Conservation (phyloP, 2,888 invertebrate genomes). For the Lasioglossum pauxillum region DNA sequence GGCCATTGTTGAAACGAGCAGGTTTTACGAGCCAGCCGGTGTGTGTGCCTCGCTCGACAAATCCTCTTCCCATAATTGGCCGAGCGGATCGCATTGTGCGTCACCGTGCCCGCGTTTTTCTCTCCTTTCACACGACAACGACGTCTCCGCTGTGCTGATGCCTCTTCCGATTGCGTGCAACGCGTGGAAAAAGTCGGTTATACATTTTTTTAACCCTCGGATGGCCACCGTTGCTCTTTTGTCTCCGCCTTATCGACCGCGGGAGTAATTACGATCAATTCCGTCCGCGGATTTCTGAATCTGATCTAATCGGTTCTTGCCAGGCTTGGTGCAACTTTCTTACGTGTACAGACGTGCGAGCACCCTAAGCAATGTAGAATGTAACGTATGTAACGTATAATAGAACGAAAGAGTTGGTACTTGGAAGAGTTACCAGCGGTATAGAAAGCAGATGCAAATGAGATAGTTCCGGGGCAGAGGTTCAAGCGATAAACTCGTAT, state of each 20-base stretch:
- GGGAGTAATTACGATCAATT: neutral
- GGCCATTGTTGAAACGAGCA: slow-evolving; percentile 54
- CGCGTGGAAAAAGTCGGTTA: slow-evolving; percentile 18
- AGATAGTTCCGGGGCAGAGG: neutral
- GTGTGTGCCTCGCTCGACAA: slow-evolving; percentile 54
- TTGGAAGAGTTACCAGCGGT: neutral
- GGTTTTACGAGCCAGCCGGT: slow-evolving; percentile 59
- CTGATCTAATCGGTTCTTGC: neutral
- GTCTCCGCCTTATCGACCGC: neutral
- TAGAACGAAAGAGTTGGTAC: neutral
- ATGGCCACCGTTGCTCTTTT: neutral
- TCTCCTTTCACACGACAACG: slow-evolving; percentile 53
- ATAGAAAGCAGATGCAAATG: neutral
- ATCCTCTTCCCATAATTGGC: slow-evolving; percentile 69
- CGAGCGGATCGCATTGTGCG: slow-evolving; percentile 55
- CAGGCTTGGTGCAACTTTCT: neutral
- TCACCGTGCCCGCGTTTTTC: slow-evolving; percentile 48
- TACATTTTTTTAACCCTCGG: neutral
- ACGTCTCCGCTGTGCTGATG: slow-evolving; percentile 36
- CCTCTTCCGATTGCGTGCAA: slow-evolving; percentile 29
- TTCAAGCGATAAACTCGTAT: neutral
- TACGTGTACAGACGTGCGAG: neutral
- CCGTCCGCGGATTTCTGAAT: neutral
- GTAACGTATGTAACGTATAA: neutral
- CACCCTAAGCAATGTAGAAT: neutral